Base-by-base conservation (phyloP, 2,113 vertebrate species). In the Pteruthius melanotis region DNA sequence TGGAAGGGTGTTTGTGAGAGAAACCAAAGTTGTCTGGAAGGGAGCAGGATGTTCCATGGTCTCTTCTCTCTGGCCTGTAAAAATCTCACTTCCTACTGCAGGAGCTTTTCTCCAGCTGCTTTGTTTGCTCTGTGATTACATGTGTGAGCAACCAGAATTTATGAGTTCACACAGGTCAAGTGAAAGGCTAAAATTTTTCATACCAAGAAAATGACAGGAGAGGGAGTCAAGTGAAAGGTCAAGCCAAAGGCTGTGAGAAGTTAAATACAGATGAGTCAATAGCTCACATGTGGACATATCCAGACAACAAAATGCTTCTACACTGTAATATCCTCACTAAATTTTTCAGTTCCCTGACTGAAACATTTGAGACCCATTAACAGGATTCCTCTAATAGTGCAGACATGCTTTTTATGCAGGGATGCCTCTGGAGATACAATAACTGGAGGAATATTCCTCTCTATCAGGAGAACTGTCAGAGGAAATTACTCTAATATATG, bases 331-430 rank as follows among this genome's bases (percentile, higher is more conserved):
- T 33, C 63, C 66, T 93, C 57, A 39, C 84, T 89, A 61, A 68
- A 72, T 93, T 87, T 84, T 95, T 91, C 78, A 91, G 30, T 86
- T 89, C 52, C 44, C 59, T 20, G 47, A 74, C 89, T 95, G 61
- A 91, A 95, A 95, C 39, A 56, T 90, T 92, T 92, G 89, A 87
- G 85, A 77, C 13, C 85, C 63, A 87, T 96, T 97, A 95, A 92
- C 10, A 31, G 60, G 89, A 95, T 87, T 96, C 33, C 64, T 90
- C 24, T 94, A 90, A 93, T 74, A 94, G 49, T 49, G 71, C 37
- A 94, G 95, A 89, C 90, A 79, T 52, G 19, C 26, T 92, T 95
- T 96, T 91, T 93, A 95, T 84, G 70, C 85, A 89, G 80, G 20
- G 24, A 35, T 85, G 80, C 87, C 90, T 86, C 96, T 78, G 83